Percentiles rank a stretch among this genome's conserved stretches.
These are phyloP conservation scores for Brachionus calyciflorus DNA, from an alignment of 1,140 invertebrate species.

Conservation along the genomic window DNA sequence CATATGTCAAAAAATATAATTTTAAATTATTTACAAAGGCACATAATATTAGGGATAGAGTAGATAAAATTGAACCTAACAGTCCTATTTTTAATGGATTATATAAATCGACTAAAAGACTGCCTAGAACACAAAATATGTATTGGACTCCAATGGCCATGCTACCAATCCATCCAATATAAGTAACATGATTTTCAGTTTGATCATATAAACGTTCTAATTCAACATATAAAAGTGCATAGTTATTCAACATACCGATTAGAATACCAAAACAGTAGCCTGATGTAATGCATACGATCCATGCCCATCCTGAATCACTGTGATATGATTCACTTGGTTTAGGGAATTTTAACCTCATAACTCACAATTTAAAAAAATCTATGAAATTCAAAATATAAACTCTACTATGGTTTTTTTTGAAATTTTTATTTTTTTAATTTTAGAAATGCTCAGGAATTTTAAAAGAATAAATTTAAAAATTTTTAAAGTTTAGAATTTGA, in stretches of 20 bases:
- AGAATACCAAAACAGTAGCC: constrained; percentile 43
- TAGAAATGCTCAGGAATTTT: too few relatives aligned
- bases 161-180: constrained; percentile 30
- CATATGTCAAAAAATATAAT: constrained; percentile 32
- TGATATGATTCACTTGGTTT: constrained; percentile 43
- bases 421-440: too few relatives aligned
- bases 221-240: constrained; percentile 35
- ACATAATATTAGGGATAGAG: background rate
- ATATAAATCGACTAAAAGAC: constrained; percentile 14
- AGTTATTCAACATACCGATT: constrained; percentile 34
- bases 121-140: constrained; percentile 17
- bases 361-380: too few relatives aligned
- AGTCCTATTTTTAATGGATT: constrained; percentile 24
- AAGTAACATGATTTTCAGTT: constrained; percentile 42
- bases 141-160: constrained; percentile 7
- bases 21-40: constrained; percentile 9
- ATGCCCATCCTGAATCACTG: constrained; percentile 2
- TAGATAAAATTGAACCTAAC: background rate
- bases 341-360: constrained; percentile 48
- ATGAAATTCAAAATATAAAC: too few relatives aligned
- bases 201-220: constrained; percentile 25
- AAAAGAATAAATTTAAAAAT: too few relatives aligned
- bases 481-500: too few relatives aligned
- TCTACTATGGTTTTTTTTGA: too few relatives aligned
- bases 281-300: constrained; percentile 1